A percentile compares a stretch with the other conserved stretches of the same genome.
These are phyloP conservation scores for Callyntrura sp. DNA, from an alignment of 2,888 invertebrate species.

Conservation along the genomic window DNA sequence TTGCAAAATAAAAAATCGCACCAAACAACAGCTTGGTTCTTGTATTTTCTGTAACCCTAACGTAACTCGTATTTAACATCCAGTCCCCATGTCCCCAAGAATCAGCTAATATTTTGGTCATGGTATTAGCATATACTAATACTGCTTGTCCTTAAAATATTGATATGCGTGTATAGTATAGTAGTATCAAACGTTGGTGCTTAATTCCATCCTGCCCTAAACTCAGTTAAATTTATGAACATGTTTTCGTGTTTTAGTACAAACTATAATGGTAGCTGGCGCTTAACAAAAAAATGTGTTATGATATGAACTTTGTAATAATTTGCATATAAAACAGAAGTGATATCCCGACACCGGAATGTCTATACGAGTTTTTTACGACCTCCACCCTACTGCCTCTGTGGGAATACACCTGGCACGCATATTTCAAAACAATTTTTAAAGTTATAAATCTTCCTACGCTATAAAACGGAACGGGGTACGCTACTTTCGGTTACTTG, in stretches of 20 bases:
- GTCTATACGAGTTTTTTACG: slow-evolving; percentile 5
- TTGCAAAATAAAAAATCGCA: slow-evolving; percentile 11
- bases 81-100: slow-evolving; percentile 2
- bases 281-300: not conserved
- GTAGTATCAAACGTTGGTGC: no score
- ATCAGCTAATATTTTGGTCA: not conserved
- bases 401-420: slow-evolving; percentile 62
- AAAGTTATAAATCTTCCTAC: slow-evolving; percentile 52
- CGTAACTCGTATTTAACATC: slow-evolving; percentile 15
- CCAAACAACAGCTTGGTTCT: not conserved
- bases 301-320: slow-evolving; percentile 18
- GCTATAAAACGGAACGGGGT: not conserved
- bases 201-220: not conserved
- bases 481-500: slow-evolving; percentile 15
- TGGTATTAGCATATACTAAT: not conserved
- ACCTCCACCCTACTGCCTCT: slow-evolving; percentile 46
- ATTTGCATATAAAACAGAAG: not conserved
- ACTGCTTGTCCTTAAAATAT: not conserved
- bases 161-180: no score
- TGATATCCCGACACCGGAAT: not conserved
- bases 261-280: no score
- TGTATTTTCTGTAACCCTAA: no score
- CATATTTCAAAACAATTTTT: slow-evolving; percentile 59
- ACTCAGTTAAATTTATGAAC: not conserved
- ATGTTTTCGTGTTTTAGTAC: not conserved